Percentiles rank a stretch among this genome's conserved stretches.
These are phyloP conservation scores for Dysmachus trigonus DNA, from an alignment of 2,888 invertebrate species.

Conservation along the genomic window DNA sequence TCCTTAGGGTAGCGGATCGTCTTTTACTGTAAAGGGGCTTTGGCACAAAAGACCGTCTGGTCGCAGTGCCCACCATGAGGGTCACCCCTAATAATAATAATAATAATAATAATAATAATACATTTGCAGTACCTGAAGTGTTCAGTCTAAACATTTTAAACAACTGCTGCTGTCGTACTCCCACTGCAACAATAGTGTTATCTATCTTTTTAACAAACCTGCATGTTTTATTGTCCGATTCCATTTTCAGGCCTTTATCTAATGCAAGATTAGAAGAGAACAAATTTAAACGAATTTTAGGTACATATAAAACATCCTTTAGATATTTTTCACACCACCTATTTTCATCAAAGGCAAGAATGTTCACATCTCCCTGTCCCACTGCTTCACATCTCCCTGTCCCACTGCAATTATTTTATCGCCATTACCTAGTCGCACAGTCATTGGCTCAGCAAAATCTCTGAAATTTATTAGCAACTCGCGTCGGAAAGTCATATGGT, in stretches of 20 bases:
- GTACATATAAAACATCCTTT: not conserved
- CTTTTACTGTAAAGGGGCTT: too few relatives aligned
- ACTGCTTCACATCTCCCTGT: conserved; percentile 43
- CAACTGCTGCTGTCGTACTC: not conserved
- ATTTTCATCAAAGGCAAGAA: conserved; percentile 45
- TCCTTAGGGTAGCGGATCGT: too few relatives aligned
- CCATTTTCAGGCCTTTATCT: conserved; percentile 41
- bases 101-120: too few relatives aligned
- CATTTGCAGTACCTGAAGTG: not conserved
- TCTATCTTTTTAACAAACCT: conserved; percentile 4
- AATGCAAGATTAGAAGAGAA: not conserved
- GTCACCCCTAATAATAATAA: too few relatives aligned
- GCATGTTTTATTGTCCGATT: conserved; percentile 21
- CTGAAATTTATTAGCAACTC: conserved; percentile 32
- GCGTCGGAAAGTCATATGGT: conserved; percentile 43
- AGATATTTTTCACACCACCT: not conserved
- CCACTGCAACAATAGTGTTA: not conserved
- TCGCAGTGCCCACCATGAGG: too few relatives aligned
- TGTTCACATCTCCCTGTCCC: conserved; percentile 41
- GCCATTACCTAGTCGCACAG: conserved; percentile 45
- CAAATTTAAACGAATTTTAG: not conserved
- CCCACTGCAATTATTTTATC: conserved; percentile 42
- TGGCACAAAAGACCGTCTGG: too few relatives aligned
- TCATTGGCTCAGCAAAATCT: conserved; percentile 1
- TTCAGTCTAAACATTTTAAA: conserved; percentile 16